Conservation (phyloP, 2,888 invertebrate species). For the Thera obeliscata region DNA sequence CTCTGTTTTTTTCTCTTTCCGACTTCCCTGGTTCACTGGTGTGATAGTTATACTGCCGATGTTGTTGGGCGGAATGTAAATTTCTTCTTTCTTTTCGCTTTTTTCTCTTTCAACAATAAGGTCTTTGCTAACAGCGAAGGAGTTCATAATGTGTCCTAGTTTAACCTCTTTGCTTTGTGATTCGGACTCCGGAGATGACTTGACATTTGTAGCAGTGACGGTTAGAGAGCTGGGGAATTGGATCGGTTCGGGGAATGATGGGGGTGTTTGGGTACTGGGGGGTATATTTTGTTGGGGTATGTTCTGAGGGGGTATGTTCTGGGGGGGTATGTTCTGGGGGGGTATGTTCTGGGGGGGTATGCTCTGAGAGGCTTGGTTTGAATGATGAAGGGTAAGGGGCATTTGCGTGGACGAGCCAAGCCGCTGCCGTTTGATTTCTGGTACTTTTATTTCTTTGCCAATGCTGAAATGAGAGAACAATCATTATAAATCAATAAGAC, state of each 20-base stretch:
- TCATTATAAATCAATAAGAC: not conserved
- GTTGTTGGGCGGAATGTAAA: constrained; percentile 71
- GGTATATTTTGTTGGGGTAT: constrained; percentile 15
- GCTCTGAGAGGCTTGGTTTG: not conserved
- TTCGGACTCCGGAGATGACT: constrained; percentile 46
- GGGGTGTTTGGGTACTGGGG: constrained; percentile 24
- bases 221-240: constrained; percentile 78
- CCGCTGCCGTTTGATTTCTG: constrained; percentile 67
- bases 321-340: constrained; percentile 19
- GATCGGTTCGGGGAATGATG: constrained; percentile 64
- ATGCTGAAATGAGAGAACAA: constrained; percentile 62
- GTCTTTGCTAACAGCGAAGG: constrained; percentile 63
- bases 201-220: constrained; percentile 63
- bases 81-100: constrained; percentile 60
- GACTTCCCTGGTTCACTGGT: constrained; percentile 58
- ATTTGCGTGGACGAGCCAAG: constrained; percentile 56
- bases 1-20: constrained; percentile 59
- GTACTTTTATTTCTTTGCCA: constrained; percentile 69
- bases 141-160: constrained; percentile 59
- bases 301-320: constrained; percentile 43
- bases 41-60: constrained; percentile 80
- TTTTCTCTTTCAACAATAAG: constrained; percentile 58
- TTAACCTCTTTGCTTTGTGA: constrained; percentile 44
- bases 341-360: constrained; percentile 15
- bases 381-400: constrained; percentile 23